Conservation (phyloP, 2,797 vertebrate genomes). For the Rallus crepitans region DNA sequence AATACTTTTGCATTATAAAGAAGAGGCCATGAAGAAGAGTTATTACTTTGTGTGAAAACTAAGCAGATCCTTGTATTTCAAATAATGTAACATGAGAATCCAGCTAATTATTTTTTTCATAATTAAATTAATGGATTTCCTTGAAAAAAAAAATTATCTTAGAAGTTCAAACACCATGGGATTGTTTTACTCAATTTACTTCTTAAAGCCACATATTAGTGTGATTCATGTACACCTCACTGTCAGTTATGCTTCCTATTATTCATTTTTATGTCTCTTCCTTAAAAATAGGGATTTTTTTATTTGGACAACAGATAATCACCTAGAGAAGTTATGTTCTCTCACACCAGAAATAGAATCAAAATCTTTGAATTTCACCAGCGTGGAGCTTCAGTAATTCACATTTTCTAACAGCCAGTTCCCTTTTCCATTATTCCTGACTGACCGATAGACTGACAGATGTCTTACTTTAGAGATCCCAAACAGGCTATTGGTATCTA, state of each 20-base stretch:
- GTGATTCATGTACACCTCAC: background rate
- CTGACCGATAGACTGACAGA: slow-evolving; percentile 84
- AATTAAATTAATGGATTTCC: background rate
- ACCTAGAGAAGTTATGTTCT: background rate
- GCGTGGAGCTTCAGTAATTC: slow-evolving; percentile 57
- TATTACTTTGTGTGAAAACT: background rate
- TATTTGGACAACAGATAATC: background rate
- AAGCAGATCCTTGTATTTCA: background rate
- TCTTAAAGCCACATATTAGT: background rate
- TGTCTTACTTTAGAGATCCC: slow-evolving; percentile 87
- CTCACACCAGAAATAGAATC: background rate
- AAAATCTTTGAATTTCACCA: slow-evolving; percentile 41
- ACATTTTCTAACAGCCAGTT: slow-evolving; percentile 64
- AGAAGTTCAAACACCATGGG: background rate
- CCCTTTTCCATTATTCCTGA: slow-evolving; percentile 79
- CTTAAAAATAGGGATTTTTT: slow-evolving; percentile 1
- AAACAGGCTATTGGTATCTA: slow-evolving; percentile 86
- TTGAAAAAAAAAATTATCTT: background rate
- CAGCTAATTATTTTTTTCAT: background rate
- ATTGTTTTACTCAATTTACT: background rate
- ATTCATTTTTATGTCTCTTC: background rate
- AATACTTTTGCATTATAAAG: background rate
- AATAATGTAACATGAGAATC: background rate
- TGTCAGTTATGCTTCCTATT: background rate
- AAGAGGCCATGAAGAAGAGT: background rate